A percentile compares a stretch with the other conserved stretches of the same genome.
Evolutionary conservation across 2,113 vertebrate genomes (phyloP).

Genomic region (Nansenia antarctica): DNA sequence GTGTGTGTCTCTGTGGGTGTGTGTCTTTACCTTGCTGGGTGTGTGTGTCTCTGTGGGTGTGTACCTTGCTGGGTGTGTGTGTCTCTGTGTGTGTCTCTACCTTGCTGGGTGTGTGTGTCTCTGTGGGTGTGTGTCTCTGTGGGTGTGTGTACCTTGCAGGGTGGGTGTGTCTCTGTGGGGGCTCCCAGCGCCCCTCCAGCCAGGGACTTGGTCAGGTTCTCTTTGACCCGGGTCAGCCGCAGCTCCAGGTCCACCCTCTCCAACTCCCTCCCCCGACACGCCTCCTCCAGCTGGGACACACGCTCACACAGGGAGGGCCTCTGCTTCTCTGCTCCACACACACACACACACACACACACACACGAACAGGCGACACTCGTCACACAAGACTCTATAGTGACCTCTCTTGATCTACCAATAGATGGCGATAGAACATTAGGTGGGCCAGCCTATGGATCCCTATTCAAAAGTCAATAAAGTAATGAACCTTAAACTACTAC

Average conservation of each 20-base stretch:
- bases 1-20: not conserved
- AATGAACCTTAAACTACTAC: too few relatives aligned
- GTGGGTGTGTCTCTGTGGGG: constrained; percentile 70
- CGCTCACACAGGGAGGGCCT: constrained; percentile 77
- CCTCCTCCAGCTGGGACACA: constrained; percentile 79
- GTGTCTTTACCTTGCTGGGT: too few relatives aligned
- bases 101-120: not conserved
- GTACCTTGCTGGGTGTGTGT: not conserved
- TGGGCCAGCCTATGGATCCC: too few relatives aligned
- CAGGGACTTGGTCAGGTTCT: constrained; percentile 88
- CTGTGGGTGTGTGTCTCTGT: not conserved
- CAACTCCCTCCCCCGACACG: constrained; percentile 85
- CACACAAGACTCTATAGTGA: not conserved
- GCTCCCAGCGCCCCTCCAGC: constrained; percentile 85
- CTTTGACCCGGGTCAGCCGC: constrained; percentile 86
- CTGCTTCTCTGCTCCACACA: constrained; percentile 72
- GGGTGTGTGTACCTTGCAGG: constrained; percentile 69
- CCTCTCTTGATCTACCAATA: constrained; percentile 2
- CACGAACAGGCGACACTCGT: not conserved
- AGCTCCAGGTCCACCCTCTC: constrained; percentile 89
- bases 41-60: too few relatives aligned
- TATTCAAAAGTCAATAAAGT: too few relatives aligned
- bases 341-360: constrained; percentile 3
- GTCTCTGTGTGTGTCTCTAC: not conserved
- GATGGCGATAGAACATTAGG: constrained; percentile 17